Conservation (phyloP, 2,888 invertebrate species). For the Stegana nigrithorax region DNA sequence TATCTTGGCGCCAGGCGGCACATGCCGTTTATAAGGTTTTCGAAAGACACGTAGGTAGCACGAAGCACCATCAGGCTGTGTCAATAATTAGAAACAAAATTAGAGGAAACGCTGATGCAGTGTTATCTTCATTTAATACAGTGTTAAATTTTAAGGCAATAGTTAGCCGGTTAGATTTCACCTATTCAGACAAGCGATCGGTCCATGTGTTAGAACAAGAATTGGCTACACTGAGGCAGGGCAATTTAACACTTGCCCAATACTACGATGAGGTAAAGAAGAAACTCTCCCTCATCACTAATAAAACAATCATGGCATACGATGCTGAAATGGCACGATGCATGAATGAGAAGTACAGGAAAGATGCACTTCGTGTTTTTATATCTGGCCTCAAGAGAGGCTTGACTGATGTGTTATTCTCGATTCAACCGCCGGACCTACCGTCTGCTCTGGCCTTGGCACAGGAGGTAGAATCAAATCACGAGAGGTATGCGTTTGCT, state of each 20-base stretch:
- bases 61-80: constrained; percentile 15
- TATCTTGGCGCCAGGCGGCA: constrained; percentile 18
- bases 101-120: constrained; percentile 12
- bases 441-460: background rate
- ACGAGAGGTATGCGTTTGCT: background rate
- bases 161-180: background rate
- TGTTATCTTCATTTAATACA: constrained; percentile 13
- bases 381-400: constrained; percentile 18
- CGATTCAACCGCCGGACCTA: constrained; percentile 6
- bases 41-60: constrained; percentile 1
- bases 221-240: constrained; percentile 20
- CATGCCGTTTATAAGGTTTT: constrained; percentile 13
- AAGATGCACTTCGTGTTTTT: constrained; percentile 14
- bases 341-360: constrained; percentile 20
- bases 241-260: constrained; percentile 17
- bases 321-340: constrained; percentile 11
- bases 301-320: constrained; percentile 22
- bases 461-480: constrained; percentile 1
- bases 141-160: constrained; percentile 19
- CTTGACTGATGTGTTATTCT: constrained; percentile 17
- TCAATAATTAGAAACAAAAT: constrained; percentile 12
- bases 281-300: constrained; percentile 20
- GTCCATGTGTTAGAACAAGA: constrained; percentile 20
- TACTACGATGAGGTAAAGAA: constrained; percentile 23
- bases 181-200: constrained; percentile 16